Percentiles rank a stretch among this genome's conserved stretches.
These are phyloP conservation scores for Helicorthomorpha holstii DNA, from an alignment of 1,140 invertebrate species.

Conservation along the genomic window DNA sequence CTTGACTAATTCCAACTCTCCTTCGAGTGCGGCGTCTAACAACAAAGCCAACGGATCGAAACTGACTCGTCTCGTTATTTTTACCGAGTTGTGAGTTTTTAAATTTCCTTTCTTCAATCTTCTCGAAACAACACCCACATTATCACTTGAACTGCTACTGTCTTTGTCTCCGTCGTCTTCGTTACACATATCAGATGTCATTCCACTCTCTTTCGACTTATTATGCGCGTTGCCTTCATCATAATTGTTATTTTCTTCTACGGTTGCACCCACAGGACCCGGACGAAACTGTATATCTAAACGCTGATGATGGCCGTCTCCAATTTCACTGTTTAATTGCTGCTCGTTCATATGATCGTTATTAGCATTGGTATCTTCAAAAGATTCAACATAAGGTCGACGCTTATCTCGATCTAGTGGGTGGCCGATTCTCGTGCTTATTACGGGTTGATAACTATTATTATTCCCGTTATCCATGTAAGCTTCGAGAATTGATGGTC, in stretches of 20 bases:
- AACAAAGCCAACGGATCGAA: slow-evolving; percentile 93
- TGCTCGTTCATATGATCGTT: background rate
- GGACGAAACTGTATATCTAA: no score
- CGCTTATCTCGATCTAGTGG: no score
- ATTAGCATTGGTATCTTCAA: no score
- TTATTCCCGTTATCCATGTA: no score
- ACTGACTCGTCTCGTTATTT: slow-evolving; percentile 51
- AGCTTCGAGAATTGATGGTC: no score
- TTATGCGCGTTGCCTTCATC: background rate
- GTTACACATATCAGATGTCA: no score
- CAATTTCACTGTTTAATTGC: background rate
- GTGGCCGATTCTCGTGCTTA: no score
- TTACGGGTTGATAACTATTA: no score
- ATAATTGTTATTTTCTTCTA: background rate
- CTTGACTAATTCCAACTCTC: slow-evolving; percentile 90
- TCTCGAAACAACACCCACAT: slow-evolving; percentile 3
- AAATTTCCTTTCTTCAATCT: slow-evolving; percentile 52
- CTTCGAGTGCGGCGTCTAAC: slow-evolving; percentile 92
- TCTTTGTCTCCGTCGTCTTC: background rate
- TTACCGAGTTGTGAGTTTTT: slow-evolving; percentile 25
- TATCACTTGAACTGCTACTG: background rate
- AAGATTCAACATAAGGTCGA: no score
- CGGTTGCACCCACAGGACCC: background rate
- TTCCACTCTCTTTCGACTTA: no score
- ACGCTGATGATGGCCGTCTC: no score